These are phyloP conservation scores for Ageneiosus marmoratus DNA, from an alignment of 2,113 vertebrate genomes.

Conservation along the genomic window DNA sequence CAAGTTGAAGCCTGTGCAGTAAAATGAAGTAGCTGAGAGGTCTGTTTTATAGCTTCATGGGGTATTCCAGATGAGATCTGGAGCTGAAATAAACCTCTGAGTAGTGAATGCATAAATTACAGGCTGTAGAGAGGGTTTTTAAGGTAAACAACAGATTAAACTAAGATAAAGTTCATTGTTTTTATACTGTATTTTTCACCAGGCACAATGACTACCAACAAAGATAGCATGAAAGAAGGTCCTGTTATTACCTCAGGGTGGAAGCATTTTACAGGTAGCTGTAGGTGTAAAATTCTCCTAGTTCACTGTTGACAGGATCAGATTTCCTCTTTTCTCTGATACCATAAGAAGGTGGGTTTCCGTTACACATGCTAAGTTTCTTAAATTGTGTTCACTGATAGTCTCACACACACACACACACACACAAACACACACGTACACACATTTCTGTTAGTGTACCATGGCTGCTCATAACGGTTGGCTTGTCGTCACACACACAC, in stretches of 20 bases:
- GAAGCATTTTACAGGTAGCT: background rate
- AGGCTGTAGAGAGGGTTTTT: conserved; percentile 19
- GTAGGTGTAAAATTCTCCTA: conserved; percentile 2
- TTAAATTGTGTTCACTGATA: background rate
- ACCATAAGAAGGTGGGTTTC: background rate
- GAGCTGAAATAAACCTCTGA: conserved; percentile 14
- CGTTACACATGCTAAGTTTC: background rate
- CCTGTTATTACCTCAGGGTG: background rate
- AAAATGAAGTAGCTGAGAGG: conserved; percentile 30
- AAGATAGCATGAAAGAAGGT: background rate
- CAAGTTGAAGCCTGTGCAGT: conserved; percentile 19
- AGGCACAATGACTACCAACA: background rate
- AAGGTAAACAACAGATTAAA: conserved; percentile 12
- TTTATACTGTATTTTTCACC: conserved; percentile 1
- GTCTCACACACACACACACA: conserved; percentile 7
- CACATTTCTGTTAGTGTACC: conserved; percentile 24
- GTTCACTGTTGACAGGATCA: conserved; percentile 31
- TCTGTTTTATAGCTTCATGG: conserved; percentile 44
- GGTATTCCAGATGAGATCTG: conserved; percentile 23
- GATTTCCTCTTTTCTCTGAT: conserved; percentile 11
- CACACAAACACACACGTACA: conserved; percentile 25
- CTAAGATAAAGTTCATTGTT: background rate
- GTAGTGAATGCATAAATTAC: conserved; percentile 20
- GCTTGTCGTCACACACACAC: conserved; percentile 34
- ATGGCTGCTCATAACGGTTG: conserved; percentile 30